A percentile compares a stretch with the other conserved stretches of the same genome.
Evolutionary conservation across 2,113 vertebrate species (phyloP).

Genomic region (Thymallus thymallus): DNA sequence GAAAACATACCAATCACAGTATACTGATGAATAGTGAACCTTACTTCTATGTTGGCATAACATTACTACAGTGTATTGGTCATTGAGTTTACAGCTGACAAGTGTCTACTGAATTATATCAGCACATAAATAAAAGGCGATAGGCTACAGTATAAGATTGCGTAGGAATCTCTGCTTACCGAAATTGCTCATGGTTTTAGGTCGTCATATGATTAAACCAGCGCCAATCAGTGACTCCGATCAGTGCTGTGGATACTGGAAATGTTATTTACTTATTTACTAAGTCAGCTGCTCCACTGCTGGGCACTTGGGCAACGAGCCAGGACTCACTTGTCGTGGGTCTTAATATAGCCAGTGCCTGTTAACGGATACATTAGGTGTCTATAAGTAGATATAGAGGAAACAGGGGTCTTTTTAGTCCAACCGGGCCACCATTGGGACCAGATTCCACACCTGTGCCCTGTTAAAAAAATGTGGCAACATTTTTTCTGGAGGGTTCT

Average conservation of each 20-base stretch:
- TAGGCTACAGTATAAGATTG: background rate
- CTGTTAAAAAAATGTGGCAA: background rate
- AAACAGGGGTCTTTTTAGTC: constrained; percentile 9
- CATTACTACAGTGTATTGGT: background rate
- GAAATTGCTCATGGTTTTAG: background rate
- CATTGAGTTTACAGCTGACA: background rate
- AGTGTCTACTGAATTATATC: background rate
- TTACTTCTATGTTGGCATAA: background rate
- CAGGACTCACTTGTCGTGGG: constrained; percentile 25
- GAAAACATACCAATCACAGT: background rate
- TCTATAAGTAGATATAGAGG: constrained; percentile 20
- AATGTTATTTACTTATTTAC: constrained; percentile 38
- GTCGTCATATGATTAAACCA: background rate
- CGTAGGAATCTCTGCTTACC: background rate
- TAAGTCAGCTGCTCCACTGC: constrained; percentile 24
- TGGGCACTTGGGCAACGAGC: constrained; percentile 20
- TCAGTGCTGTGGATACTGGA: constrained; percentile 27
- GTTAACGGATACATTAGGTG: constrained; percentile 32
- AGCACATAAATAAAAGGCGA: background rate
- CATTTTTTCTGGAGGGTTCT: background rate
- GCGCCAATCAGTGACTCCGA: constrained; percentile 15
- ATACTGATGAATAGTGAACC: background rate
- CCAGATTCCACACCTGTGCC: constrained; percentile 11
- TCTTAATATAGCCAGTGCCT: constrained; percentile 25
- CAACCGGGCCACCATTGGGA: background rate